A percentile compares a stretch with the other conserved stretches of the same genome.
Evolutionary conservation across 2,797 vertebrate species (phyloP).

Genomic region (Lacerta agilis): DNA sequence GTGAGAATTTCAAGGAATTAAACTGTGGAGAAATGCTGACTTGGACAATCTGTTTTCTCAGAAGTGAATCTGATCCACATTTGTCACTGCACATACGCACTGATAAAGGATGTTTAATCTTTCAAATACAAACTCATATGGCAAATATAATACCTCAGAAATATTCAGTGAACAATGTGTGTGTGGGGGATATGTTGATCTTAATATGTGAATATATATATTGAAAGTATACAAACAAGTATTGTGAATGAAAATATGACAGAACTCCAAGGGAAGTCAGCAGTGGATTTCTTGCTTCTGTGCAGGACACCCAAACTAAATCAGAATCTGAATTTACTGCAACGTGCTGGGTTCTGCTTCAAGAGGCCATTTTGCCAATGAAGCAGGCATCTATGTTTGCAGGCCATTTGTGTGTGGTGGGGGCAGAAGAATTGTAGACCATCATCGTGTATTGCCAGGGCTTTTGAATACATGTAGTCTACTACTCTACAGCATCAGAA

Average conservation of each 20-base stretch:
- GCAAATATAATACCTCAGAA: not conserved
- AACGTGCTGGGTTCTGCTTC: not conserved
- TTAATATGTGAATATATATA: not conserved
- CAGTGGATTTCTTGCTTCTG: not conserved
- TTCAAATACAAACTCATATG: accelerated
- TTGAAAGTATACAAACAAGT: too few species aligned
- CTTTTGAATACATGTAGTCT: not conserved
- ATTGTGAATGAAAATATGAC: not conserved
- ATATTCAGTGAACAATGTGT: not conserved
- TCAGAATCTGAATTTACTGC: not conserved
- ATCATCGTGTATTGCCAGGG: not conserved
- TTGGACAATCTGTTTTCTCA: not conserved
- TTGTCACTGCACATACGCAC: accelerated
- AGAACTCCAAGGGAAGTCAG: not conserved
- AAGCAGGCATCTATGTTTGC: not conserved
- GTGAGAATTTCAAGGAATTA: not conserved
- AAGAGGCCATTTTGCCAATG: not conserved
- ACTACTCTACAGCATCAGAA: not conserved
- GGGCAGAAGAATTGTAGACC: too few species aligned
- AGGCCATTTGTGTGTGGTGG: not conserved
- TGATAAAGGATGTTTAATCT: accelerated
- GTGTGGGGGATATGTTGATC: not conserved
- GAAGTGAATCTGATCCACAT: not conserved
- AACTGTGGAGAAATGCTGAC: not conserved
- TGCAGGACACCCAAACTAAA: not conserved